These are phyloP conservation scores for Trichopria drosophilae DNA, from an alignment of 2,888 invertebrate species.

Conservation along the genomic window DNA sequence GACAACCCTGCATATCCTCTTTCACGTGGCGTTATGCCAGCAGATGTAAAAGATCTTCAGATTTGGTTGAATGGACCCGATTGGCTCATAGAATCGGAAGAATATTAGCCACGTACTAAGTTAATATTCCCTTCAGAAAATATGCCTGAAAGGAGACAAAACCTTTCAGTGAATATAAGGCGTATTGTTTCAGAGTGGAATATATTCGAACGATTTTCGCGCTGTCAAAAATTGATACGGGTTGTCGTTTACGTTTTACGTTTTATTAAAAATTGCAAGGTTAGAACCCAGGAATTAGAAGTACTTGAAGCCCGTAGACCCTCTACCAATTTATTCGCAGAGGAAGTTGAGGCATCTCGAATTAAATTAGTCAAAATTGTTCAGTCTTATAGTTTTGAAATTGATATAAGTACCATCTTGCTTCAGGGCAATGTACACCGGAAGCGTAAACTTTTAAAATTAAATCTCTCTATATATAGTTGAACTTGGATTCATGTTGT, in stretches of 20 bases:
- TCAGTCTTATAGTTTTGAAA: too few species aligned
- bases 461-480: neutral
- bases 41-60: neutral
- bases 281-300: neutral
- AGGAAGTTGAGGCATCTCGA: neutral
- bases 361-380: too few species aligned
- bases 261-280: neutral
- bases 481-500: too few species aligned
- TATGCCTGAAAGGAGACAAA: neutral
- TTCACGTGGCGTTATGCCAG: conserved; percentile 2
- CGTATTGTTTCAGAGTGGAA: neutral
- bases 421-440: neutral
- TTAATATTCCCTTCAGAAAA: neutral
- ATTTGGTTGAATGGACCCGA: conserved; percentile 14
- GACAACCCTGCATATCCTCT: neutral
- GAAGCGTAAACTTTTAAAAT: neutral
- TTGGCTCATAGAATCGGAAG: conserved; percentile 4
- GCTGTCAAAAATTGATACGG: neutral
- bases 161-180: neutral
- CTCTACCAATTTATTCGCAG: neutral
- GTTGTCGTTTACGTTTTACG: neutral
- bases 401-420: too few species aligned
- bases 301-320: too few species aligned
- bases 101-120: neutral
- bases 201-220: neutral